Percentiles rank a stretch among this genome's conserved stretches.
These are phyloP conservation scores for Eurystomus gularis DNA, from an alignment of 2,113 vertebrate species.

Conservation along the genomic window DNA sequence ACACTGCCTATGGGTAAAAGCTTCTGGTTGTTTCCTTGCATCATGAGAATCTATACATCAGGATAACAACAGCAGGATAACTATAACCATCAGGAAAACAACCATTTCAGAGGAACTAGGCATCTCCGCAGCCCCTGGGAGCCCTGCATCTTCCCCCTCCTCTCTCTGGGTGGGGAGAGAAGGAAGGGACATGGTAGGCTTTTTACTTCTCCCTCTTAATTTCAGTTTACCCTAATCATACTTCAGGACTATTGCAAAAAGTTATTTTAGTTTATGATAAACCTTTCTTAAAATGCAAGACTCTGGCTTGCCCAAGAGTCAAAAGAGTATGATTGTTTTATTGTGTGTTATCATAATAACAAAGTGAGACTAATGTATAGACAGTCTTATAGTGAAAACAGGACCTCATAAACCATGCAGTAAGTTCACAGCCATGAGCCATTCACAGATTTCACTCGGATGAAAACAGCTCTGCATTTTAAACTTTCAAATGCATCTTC, in stretches of 20 bases:
- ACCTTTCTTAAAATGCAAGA: neutral
- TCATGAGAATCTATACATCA: neutral
- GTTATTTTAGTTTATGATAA: neutral
- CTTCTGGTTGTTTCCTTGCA: neutral
- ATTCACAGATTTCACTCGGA: neutral
- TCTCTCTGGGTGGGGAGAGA: neutral
- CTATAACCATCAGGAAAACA: neutral
- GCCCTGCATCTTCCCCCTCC: neutral
- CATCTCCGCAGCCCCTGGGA: neutral
- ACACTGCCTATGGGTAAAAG: neutral
- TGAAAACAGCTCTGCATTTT: neutral
- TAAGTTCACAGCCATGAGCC: neutral
- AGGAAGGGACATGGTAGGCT: accelerated
- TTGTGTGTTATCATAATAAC: neutral
- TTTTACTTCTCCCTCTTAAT: neutral
- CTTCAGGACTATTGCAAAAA: neutral
- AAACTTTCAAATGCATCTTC: neutral
- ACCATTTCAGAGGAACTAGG: neutral
- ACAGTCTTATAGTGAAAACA: neutral
- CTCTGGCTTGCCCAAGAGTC: neutral
- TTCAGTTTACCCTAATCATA: neutral
- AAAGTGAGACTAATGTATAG: neutral
- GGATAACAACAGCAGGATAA: neutral
- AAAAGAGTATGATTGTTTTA: neutral
- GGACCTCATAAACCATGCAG: neutral